Evolutionary conservation across 2,888 invertebrate species (phyloP), one percentile per base, ranked within the genome.

Genomic region (Oligia strigilis): DNA sequence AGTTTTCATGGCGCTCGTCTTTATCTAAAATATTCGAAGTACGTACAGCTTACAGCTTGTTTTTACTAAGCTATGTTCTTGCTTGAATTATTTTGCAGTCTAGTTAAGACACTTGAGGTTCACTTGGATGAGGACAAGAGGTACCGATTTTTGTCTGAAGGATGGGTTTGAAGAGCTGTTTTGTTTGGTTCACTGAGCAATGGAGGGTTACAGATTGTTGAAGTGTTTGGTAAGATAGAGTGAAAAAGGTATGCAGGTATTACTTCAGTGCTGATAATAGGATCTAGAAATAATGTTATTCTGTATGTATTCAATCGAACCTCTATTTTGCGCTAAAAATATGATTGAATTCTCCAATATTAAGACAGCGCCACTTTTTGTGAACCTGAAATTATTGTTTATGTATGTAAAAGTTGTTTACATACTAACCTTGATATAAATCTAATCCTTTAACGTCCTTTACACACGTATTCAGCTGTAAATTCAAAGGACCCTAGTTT

Each of bases 21-120:
- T 64, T 73, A 79, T 60, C 70, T 84, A 60, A 79, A 80, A 74
- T 67, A 82, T 85, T 84, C 62, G 13, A 66, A 29, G 65, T 64
- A 70, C 62, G 23, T 60, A 62, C n/a, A 76, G 43, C 36, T 75
- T 65, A 36, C 14, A 64, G 62, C 62, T 70, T 73, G 73, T 49
- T 71, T 70, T 55, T 49, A 76, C 46, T 62, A 65, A 72, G 40
- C 69, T 71, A 6, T 64, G 19, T 60, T n/a, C 40, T 71, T 19
- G 43, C n/a, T 64, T 64, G 52, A 62, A 66, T 76, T 65, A 76
- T 73, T 72, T 49, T 49, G 19, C 5, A 73, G 65, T 36, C 46
- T 71, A 5, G n/a, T 8, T 72, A 65, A 62, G 60, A 72, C 40
- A 65, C 19, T 55, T 23, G 14, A 77, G 29, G n/a, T 81, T 58